Evolutionary conservation across 2,113 vertebrate species (phyloP).

Genomic region (Thinocorus orbignyianus): DNA sequence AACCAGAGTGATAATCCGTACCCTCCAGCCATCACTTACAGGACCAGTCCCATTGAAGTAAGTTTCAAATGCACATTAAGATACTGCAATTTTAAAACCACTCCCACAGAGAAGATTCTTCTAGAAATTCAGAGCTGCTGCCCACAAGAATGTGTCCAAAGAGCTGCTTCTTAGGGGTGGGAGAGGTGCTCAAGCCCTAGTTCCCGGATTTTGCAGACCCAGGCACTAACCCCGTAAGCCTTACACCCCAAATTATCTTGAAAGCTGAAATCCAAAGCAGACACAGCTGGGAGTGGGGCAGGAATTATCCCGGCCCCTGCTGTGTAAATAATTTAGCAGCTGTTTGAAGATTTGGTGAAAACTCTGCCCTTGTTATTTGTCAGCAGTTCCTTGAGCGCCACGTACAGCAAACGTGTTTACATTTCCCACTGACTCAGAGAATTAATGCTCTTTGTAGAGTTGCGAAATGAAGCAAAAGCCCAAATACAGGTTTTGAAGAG

Average conservation of each 20-base stretch:
- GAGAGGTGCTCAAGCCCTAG: not conserved
- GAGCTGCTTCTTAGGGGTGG: fast-evolving
- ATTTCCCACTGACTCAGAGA: not conserved
- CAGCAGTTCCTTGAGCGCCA: not conserved
- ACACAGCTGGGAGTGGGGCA: not conserved
- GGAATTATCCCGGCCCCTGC: not conserved
- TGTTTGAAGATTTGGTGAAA: not conserved
- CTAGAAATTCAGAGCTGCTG: not conserved
- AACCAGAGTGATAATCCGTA: not conserved
- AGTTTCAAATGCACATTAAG: no score
- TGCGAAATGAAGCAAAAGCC: not conserved
- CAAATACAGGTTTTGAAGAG: not conserved
- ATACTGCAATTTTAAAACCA: not conserved
- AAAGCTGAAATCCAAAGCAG: not conserved
- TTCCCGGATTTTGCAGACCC: not conserved
- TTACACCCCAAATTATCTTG: fast-evolving
- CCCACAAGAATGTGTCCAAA: fast-evolving
- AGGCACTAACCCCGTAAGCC: not conserved
- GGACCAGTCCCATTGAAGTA: not conserved
- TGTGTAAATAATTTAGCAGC: not conserved
- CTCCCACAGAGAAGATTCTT: not conserved
- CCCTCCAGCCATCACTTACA: not conserved
- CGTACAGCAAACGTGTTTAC: not conserved
- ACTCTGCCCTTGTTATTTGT: not conserved
- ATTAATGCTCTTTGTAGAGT: not conserved